Evolutionary conservation across 2,888 invertebrate genomes (phyloP).

Genomic region (Caenorhabditis sulstoni): DNA sequence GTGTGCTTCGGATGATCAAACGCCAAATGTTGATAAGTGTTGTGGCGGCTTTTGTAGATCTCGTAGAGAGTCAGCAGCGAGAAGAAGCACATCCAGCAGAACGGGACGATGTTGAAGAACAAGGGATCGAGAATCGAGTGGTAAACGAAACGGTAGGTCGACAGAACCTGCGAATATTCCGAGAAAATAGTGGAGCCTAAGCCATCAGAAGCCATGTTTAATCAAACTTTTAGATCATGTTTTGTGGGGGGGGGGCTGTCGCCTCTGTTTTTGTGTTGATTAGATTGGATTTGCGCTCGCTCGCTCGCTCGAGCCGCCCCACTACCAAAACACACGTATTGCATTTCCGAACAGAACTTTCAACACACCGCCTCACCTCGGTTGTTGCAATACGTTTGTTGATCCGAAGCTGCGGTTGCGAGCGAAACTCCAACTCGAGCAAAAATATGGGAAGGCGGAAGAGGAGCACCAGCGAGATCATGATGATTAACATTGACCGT

Average conservation of each 20-base stretch:
- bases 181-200: not conserved
- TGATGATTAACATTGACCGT: conserved; percentile 66
- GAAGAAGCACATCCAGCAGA: conserved; percentile 77
- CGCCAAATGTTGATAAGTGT: conserved; percentile 67
- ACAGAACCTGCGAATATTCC: conserved; percentile 67
- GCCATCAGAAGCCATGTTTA: conserved; percentile 20
- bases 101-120: conserved; percentile 77
- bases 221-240: conserved; percentile 30
- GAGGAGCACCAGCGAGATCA: conserved; percentile 69
- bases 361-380: conserved; percentile 65
- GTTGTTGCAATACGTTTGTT: conserved; percentile 73
- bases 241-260: not conserved
- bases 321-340: conserved; percentile 31
- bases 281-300: conserved; percentile 6
- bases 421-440: conserved; percentile 74
- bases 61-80: conserved; percentile 77
- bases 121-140: conserved; percentile 79
- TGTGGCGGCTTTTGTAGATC: conserved; percentile 75
- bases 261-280: not conserved
- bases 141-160: conserved; percentile 78
- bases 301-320: not conserved
- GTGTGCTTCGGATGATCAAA: conserved; percentile 60
- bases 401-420: conserved; percentile 72
- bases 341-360: conserved; percentile 32
- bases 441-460: conserved; percentile 78